A percentile compares a stretch with the other conserved stretches of the same genome.
Evolutionary conservation across 2,888 invertebrate genomes (phyloP).

Genomic region (Leucoptera coffeella): DNA sequence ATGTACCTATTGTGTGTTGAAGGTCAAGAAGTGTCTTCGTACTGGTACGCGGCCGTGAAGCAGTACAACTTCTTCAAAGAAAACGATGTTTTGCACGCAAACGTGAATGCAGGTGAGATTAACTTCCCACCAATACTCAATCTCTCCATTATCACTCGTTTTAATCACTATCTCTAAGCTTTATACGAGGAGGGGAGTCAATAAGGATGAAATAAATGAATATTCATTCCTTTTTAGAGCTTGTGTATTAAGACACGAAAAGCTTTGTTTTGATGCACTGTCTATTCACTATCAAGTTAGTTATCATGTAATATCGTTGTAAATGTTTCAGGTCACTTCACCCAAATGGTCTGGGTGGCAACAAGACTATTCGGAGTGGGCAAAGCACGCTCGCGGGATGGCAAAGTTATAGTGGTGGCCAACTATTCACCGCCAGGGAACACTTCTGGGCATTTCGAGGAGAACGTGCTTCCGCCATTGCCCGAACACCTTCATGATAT

Average conservation of each 20-base stretch:
- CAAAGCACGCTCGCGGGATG: conserved; percentile 69
- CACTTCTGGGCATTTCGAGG: conserved; percentile 63
- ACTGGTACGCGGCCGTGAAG: conserved; percentile 75
- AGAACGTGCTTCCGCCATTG: conserved; percentile 70
- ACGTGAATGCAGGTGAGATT: conserved; percentile 69
- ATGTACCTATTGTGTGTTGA: conserved; percentile 15
- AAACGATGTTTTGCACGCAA: conserved; percentile 65
- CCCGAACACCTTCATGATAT: too few species aligned
- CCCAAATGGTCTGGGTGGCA: conserved; percentile 78
- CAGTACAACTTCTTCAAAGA: conserved; percentile 72
- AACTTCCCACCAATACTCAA: too few species aligned
- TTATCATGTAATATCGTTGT: neutral
- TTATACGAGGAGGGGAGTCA: too few species aligned
- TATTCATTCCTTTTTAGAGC: too few species aligned
- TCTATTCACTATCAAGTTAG: too few species aligned
- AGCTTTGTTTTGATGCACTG: too few species aligned
- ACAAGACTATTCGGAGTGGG: conserved; percentile 75
- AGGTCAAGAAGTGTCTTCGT: conserved; percentile 75
- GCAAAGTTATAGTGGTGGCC: conserved; percentile 77
- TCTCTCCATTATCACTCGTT: too few species aligned
- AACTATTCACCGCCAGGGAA: conserved; percentile 82
- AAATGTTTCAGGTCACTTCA: conserved; percentile 63
- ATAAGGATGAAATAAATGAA: too few species aligned
- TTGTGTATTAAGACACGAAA: too few species aligned
- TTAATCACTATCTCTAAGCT: too few species aligned